These are phyloP conservation scores for Malacoctenus gilli DNA, from an alignment of 2,797 vertebrate genomes.

Conservation along the genomic window DNA sequence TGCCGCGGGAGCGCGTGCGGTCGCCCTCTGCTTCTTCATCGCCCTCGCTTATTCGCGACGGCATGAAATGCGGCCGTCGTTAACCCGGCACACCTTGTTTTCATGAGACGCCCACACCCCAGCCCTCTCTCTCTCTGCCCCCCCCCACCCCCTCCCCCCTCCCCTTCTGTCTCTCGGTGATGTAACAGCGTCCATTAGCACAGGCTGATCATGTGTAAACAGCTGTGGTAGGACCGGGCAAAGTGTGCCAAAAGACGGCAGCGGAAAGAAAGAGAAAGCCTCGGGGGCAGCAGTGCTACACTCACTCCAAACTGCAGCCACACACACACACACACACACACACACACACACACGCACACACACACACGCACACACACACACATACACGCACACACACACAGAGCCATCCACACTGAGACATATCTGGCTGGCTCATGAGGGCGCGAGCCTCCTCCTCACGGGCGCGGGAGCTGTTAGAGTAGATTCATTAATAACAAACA, in stretches of 20 bases:
- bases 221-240: slow-evolving; percentile 17
- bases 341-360: slow-evolving; percentile 41
- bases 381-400: slow-evolving; percentile 46
- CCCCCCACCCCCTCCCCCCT: slow-evolving; percentile 2
- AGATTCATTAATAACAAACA: slow-evolving; percentile 37
- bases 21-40: slow-evolving; percentile 12
- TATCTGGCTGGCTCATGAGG: slow-evolving; percentile 25
- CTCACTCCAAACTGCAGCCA: slow-evolving; percentile 25
- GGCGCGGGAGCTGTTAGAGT: slow-evolving; percentile 42
- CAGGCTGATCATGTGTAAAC: slow-evolving; percentile 23
- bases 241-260: slow-evolving; percentile 11
- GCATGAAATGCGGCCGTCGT: slow-evolving; percentile 4
- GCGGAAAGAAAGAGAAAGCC: slow-evolving; percentile 10
- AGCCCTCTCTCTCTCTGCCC: slow-evolving; percentile 4
- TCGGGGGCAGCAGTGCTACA: slow-evolving; percentile 16
- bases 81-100: slow-evolving; percentile 32
- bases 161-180: slow-evolving; percentile 18
- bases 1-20: slow-evolving; percentile 13
- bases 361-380: slow-evolving; percentile 37
- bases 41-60: slow-evolving; percentile 19
- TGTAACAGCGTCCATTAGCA: slow-evolving; percentile 24
- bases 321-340: slow-evolving; percentile 42
- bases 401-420: slow-evolving; percentile 45
- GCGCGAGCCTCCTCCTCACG: slow-evolving; percentile 38
- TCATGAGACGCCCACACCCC: slow-evolving; percentile 16